Percentiles rank a stretch among this genome's conserved stretches.
phyloP scores from a whole-genome alignment of 2,888 invertebrate genomes.

The Caenorhabditis angaria region DNA sequence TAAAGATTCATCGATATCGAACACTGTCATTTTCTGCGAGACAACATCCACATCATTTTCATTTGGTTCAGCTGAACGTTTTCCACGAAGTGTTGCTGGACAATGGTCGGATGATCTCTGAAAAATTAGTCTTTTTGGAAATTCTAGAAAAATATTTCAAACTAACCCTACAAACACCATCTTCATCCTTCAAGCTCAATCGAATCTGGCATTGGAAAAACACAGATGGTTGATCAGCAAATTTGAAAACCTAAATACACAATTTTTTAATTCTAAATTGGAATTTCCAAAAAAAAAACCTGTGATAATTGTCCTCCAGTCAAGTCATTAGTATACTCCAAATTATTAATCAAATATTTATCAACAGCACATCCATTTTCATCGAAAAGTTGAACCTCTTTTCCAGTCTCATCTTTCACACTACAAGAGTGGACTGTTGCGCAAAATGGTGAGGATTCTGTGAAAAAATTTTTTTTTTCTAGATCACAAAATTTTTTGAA shows the following conservation, averaged over 20 bases:
- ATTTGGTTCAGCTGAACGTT: constrained; percentile 40
- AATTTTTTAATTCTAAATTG: background rate
- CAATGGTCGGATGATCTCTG: constrained; percentile 63
- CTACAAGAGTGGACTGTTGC: constrained; percentile 67
- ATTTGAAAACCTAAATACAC: constrained; percentile 69
- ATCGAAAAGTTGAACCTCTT: constrained; percentile 65
- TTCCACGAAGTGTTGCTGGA: constrained; percentile 58
- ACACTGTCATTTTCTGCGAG: constrained; percentile 64
- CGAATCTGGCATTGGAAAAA: constrained; percentile 70
- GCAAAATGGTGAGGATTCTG: constrained; percentile 60
- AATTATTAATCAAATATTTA: constrained; percentile 63
- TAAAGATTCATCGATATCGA: constrained; percentile 62
- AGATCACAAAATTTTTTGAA: background rate
- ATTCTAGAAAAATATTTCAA: background rate
- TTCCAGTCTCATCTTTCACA: constrained; percentile 63
- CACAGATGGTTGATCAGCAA: constrained; percentile 66
- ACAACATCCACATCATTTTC: constrained; percentile 63
- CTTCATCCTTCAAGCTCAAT: constrained; percentile 62
- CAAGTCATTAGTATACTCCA: constrained; percentile 65
- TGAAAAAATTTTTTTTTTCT: constrained; percentile 3
- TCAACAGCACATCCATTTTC: constrained; percentile 70
- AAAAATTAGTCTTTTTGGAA: background rate
- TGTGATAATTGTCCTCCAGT: constrained; percentile 65
- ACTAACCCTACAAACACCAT: constrained; percentile 49
- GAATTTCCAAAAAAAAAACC: constrained; percentile 26